These are phyloP conservation scores for Pemphredon lugubris DNA, from an alignment of 2,888 invertebrate species.

Conservation along the genomic window DNA sequence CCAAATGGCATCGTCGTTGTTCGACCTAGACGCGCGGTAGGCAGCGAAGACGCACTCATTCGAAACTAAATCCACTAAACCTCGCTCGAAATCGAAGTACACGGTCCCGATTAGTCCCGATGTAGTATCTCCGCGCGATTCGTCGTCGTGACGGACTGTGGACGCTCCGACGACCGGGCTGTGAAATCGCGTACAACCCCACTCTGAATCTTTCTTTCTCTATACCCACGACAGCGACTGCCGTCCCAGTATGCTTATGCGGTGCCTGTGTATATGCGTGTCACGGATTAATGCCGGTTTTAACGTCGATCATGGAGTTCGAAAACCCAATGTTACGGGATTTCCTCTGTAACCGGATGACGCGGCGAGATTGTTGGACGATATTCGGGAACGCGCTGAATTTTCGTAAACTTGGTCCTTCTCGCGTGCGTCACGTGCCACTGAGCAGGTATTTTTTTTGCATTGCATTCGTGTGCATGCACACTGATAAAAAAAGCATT, in stretches of 20 bases:
- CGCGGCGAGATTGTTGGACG: too few relatives aligned
- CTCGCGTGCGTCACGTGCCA: too few relatives aligned
- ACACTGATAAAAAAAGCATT: slow-evolving; percentile 35
- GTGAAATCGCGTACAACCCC: slow-evolving; percentile 48
- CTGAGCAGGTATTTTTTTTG: too few relatives aligned
- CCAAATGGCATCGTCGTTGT: background rate
- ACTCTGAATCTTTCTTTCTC: slow-evolving; percentile 42
- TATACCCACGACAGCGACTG: slow-evolving; percentile 15
- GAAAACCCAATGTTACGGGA: too few relatives aligned
- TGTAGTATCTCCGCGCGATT: slow-evolving; percentile 50
- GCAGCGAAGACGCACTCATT: slow-evolving; percentile 7
- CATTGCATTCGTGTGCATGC: too few relatives aligned
- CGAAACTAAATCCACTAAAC: slow-evolving; percentile 15
- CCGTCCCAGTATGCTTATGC: background rate
- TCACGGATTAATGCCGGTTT: background rate
- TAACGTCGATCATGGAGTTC: background rate
- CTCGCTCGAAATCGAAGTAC: background rate
- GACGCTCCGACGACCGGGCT: slow-evolving; percentile 27
- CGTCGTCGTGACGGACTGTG: slow-evolving; percentile 37
- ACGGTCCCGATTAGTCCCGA: too few relatives aligned
- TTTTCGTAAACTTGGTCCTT: too few relatives aligned
- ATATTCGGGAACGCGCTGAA: too few relatives aligned
- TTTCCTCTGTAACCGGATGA: too few relatives aligned
- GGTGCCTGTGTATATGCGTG: background rate
- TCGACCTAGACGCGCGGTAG: slow-evolving; percentile 10